Conservation (phyloP, 2,113 vertebrate genomes). For the Amphiprion percula region DNA sequence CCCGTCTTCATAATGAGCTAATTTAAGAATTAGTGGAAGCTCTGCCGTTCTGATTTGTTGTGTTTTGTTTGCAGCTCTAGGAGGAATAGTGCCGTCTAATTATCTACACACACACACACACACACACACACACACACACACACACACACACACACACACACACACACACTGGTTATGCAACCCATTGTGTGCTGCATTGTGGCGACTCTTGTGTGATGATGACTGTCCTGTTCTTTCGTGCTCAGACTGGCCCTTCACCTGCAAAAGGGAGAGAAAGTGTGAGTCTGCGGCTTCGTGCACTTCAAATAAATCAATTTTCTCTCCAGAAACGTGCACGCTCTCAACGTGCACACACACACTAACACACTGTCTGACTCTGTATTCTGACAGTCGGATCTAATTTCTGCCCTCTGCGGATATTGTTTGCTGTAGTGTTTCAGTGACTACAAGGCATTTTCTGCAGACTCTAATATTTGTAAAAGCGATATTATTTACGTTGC, state of each 20-base stretch:
- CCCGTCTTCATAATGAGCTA: slow-evolving; percentile 8
- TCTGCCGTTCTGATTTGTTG: slow-evolving; percentile 8
- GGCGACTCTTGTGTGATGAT: slow-evolving; percentile 50
- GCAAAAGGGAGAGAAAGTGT: not conserved
- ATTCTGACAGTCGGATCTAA: slow-evolving; percentile 24
- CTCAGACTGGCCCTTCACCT: slow-evolving; percentile 20
- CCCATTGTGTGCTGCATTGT: slow-evolving; percentile 23
- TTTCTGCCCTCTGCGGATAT: slow-evolving; percentile 18
- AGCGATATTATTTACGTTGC: too few species aligned
- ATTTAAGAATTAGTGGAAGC: slow-evolving; percentile 8
- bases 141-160: not conserved
- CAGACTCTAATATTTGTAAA: not conserved
- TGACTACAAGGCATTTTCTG: not conserved
- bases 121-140: slow-evolving; percentile 13
- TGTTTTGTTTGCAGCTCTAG: slow-evolving; percentile 7
- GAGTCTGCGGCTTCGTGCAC: slow-evolving; percentile 20
- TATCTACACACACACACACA: slow-evolving; percentile 15
- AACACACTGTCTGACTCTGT: slow-evolving; percentile 5
- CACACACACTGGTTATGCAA: slow-evolving; percentile 53
- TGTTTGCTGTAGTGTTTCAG: not conserved
- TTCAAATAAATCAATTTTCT: slow-evolving; percentile 52
- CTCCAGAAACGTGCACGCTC: slow-evolving; percentile 8
- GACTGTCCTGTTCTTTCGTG: slow-evolving; percentile 42
- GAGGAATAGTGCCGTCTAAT: slow-evolving; percentile 28
- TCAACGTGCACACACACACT: slow-evolving; percentile 4